Evolutionary conservation across 2,888 invertebrate species (phyloP).

Genomic region (Pristionchus maxplancki): DNA sequence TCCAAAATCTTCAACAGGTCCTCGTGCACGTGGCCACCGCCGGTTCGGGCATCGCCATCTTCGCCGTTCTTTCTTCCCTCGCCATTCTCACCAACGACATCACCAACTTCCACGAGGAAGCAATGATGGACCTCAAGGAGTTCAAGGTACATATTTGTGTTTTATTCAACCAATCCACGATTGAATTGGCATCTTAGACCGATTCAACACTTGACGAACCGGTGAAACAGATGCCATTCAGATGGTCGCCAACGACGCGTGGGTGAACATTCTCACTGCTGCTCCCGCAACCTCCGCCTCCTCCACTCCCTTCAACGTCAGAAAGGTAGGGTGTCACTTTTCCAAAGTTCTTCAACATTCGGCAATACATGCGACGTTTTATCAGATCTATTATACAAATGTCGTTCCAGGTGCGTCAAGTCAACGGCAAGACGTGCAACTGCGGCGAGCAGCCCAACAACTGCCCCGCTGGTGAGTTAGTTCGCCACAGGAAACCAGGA

Average conservation of each 20-base stretch:
- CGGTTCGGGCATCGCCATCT: slow-evolving; percentile 26
- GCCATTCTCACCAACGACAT: slow-evolving; percentile 47
- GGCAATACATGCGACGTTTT: neutral
- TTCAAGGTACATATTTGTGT: slow-evolving; percentile 4
- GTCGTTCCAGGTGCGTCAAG: slow-evolving; percentile 5
- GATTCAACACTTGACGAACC: too few species aligned
- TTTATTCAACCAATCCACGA: too few species aligned
- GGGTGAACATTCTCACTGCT: slow-evolving; percentile 24
- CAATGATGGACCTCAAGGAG: slow-evolving; percentile 47
- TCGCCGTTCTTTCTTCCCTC: slow-evolving; percentile 13
- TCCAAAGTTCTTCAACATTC: too few species aligned
- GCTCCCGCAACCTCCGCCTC: neutral
- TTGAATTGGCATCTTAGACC: too few species aligned
- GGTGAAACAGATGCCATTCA: neutral
- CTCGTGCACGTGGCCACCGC: neutral
- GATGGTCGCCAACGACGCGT: slow-evolving; percentile 45
- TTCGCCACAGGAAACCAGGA: neutral
- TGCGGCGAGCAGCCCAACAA: slow-evolving; percentile 51
- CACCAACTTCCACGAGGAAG: slow-evolving; percentile 44
- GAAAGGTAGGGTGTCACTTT: neutral
- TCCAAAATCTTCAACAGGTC: neutral
- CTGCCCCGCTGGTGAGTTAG: slow-evolving; percentile 48
- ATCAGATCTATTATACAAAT: neutral
- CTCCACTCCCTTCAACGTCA: slow-evolving; percentile 23
- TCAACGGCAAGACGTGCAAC: slow-evolving; percentile 47